These are phyloP conservation scores for Cyaniris semiargus DNA, from an alignment of 2,888 invertebrate species.

Conservation along the genomic window DNA sequence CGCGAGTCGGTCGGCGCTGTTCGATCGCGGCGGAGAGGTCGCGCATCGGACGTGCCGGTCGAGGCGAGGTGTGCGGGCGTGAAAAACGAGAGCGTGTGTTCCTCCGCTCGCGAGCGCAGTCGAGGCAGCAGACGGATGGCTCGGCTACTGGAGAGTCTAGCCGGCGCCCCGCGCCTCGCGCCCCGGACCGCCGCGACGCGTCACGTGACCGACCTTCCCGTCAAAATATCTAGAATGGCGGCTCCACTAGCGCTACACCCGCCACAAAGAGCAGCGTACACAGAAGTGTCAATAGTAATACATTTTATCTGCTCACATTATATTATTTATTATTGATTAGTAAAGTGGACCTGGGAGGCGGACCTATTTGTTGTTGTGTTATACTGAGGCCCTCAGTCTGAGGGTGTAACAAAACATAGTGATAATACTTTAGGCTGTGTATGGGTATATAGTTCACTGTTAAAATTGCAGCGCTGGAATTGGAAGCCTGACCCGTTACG, in stretches of 20 bases:
- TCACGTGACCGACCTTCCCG: conserved; percentile 92
- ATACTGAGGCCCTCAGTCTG: no score
- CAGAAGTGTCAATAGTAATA: neutral
- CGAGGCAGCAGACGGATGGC: conserved; percentile 80
- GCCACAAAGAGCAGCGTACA: conserved; percentile 50
- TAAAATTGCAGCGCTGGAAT: no score
- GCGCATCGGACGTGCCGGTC: conserved; percentile 44
- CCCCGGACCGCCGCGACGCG: conserved; percentile 69
- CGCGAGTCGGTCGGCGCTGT: conserved; percentile 36
- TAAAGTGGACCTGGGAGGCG: neutral
- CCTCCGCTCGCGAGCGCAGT: conserved; percentile 71
- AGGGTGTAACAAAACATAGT: no score
- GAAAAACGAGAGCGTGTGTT: conserved; percentile 65
- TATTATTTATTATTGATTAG: neutral
- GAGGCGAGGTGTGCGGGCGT: conserved; percentile 43
- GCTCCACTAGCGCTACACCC: conserved; percentile 68
- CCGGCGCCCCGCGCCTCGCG: conserved; percentile 74
- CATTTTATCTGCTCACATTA: neutral
- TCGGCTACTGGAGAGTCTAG: conserved; percentile 84
- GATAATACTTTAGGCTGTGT: no score
- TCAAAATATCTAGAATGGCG: conserved; percentile 87
- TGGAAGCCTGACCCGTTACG: no score
- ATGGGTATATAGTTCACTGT: no score
- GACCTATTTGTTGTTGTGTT: no score
- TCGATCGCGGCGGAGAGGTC: conserved; percentile 44